Evolutionary conservation across 2,113 vertebrate genomes (phyloP).

Genomic region (Deroptyus accipitrinus): DNA sequence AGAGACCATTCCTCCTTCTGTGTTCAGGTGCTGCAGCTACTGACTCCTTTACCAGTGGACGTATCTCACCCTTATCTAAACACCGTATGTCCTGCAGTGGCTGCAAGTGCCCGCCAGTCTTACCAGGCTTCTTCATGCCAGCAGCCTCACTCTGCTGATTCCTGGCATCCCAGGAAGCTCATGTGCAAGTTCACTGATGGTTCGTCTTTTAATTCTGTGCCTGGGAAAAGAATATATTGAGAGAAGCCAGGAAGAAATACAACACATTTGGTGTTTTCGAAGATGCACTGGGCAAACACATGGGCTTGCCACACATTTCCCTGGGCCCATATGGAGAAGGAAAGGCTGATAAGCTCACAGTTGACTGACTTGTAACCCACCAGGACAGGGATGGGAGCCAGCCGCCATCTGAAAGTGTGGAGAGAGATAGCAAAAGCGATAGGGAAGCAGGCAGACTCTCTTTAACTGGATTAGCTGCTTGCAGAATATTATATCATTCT

Average conservation of each 20-base stretch:
- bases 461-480: neutral
- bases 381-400: constrained; percentile 9
- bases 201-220: neutral
- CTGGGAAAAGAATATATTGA: neutral
- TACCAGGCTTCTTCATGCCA: neutral
- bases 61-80: neutral
- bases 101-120: neutral
- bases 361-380: neutral
- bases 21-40: neutral
- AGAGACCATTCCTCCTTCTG: neutral
- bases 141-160: neutral
- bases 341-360: neutral
- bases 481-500: neutral
- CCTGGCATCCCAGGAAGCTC: neutral
- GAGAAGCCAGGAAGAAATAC: neutral
- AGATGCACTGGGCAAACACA: neutral
- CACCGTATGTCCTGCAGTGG: neutral
- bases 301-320: neutral
- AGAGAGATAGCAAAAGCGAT: neutral
- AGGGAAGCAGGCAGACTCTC: neutral
- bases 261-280: neutral
- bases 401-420: neutral
- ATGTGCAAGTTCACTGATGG: fast-evolving
- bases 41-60: neutral
- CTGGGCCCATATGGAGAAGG: neutral